Base-by-base conservation (phyloP, 2,888 invertebrate genomes). In the Conchocele bisecta region DNA sequence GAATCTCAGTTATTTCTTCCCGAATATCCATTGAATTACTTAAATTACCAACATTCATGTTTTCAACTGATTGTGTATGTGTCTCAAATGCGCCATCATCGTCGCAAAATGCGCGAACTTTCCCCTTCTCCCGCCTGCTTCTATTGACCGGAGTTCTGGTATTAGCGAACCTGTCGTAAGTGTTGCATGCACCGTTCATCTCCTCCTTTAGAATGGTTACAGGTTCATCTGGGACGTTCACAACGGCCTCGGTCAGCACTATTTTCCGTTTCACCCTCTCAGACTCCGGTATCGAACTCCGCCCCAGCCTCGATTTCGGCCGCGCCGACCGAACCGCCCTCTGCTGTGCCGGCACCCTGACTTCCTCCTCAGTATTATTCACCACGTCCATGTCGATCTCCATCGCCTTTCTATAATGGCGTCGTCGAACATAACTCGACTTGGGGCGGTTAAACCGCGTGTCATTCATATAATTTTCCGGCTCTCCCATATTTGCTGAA, bases 361-460 rank as follows among this genome's bases (percentile, higher is more conserved):
- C n/a, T 24, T 65, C 57, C 26, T 15, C 50, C 2, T 51, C 48
- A 31, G 67, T 61, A 11, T 69, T 75, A 33, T 57, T 56, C 24
- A n/a, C 50, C 15, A 46, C 58, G 7, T 67, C 65, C n/a, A 31
- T 60, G 24, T 64, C 46, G 20, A 44, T 41, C 24, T 56, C 63
- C n/a, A 51, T 53, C 20, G 63, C 64, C 37, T 54, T 60, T 17
- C 48, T 37, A 46, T 35, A 71, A 37, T 54, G 59, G 15, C 59
- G 66, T 37, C 83, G 60, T 15, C 83, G 64, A 9, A 83, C 83
- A 70, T 83, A 81, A 64, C 83, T 81, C n/a, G 83, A 83, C 48
- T 81, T 83, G 22, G 83, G 81, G 50, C 81, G 67, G 24, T 72
- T 75, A 31, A 68, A 48, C 50, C 71, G 63, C 5, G 75, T 75